phyloP scores from a whole-genome alignment of 2,888 invertebrate genomes.

The Phanerotoma sp. region DNA sequence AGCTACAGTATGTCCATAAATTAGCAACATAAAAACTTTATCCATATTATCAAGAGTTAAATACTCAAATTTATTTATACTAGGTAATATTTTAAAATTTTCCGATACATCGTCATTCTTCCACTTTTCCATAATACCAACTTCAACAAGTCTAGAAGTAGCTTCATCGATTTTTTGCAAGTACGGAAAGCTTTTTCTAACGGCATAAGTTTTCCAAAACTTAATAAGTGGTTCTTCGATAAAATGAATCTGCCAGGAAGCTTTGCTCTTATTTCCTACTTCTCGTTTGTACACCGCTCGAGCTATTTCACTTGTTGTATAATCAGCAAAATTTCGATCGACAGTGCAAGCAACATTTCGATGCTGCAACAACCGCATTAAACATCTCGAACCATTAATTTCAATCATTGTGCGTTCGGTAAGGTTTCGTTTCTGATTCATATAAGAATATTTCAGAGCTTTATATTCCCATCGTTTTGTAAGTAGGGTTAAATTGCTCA shows the following conservation, averaged over 20 bases:
- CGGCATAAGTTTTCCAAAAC: constrained; percentile 31
- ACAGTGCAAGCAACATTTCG: constrained; percentile 28
- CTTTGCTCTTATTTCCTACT: background rate
- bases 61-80: background rate
- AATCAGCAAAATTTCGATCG: constrained; percentile 23
- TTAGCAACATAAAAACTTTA: constrained; percentile 19
- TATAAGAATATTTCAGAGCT: constrained; percentile 17
- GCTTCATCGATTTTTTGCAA: constrained; percentile 15
- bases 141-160: constrained; percentile 19
- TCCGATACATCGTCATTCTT: constrained; percentile 8
- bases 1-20: constrained; percentile 19
- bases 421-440: constrained; percentile 7
- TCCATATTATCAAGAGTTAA: constrained; percentile 11
- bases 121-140: constrained; percentile 29
- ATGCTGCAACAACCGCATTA: constrained; percentile 4
- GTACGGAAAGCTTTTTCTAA: constrained; percentile 28
- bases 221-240: constrained; percentile 27
- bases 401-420: constrained; percentile 1
- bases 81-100: constrained; percentile 3
- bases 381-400: constrained; percentile 27
- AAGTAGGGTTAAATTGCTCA: constrained; percentile 24
- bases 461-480: constrained; percentile 23
- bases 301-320: constrained; percentile 5
- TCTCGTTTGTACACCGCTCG: background rate
- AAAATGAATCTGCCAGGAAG: constrained; percentile 21